A percentile compares a stretch with the other conserved stretches of the same genome.
Conservation (phyloP, 2,888 invertebrate species). For the Meloe dianella region DNA sequence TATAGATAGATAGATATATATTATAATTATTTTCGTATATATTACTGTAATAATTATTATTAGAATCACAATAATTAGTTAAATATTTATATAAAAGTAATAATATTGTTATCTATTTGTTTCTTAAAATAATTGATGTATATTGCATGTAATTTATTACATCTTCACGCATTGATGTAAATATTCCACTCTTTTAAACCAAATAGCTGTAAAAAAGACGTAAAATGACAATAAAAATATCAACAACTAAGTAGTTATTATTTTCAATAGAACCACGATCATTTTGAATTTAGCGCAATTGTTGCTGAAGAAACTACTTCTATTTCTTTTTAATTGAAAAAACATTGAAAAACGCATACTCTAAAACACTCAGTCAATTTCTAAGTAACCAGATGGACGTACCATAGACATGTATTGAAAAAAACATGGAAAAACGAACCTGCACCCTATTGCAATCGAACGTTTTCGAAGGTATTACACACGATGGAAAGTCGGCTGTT, state of each 20-base stretch:
- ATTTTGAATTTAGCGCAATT: neutral
- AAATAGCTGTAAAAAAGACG: constrained; percentile 40
- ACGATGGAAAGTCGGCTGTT: too few species aligned
- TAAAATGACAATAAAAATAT: constrained; percentile 45
- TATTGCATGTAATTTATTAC: constrained; percentile 33
- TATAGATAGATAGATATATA: neutral
- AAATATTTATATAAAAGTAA: neutral
- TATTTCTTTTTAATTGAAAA: too few species aligned
- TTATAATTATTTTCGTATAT: constrained; percentile 8
- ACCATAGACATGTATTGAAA: too few species aligned
- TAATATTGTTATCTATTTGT: constrained; percentile 18
- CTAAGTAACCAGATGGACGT: too few species aligned
- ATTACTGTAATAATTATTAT: too few species aligned
- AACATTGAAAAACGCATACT: too few species aligned
- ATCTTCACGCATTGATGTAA: constrained; percentile 28
- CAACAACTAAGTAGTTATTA: constrained; percentile 2
- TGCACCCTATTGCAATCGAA: too few species aligned
- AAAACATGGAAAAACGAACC: too few species aligned
- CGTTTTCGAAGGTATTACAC: too few species aligned
- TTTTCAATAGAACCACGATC: neutral
- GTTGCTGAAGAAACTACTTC: too few species aligned
- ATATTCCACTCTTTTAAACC: constrained; percentile 23
- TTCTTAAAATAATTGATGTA: constrained; percentile 26
- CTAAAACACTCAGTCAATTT: too few species aligned
- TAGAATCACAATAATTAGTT: constrained; percentile 7